Base-by-base conservation (phyloP, 1,140 invertebrate species). In the Eupristina koningsbergeri region DNA sequence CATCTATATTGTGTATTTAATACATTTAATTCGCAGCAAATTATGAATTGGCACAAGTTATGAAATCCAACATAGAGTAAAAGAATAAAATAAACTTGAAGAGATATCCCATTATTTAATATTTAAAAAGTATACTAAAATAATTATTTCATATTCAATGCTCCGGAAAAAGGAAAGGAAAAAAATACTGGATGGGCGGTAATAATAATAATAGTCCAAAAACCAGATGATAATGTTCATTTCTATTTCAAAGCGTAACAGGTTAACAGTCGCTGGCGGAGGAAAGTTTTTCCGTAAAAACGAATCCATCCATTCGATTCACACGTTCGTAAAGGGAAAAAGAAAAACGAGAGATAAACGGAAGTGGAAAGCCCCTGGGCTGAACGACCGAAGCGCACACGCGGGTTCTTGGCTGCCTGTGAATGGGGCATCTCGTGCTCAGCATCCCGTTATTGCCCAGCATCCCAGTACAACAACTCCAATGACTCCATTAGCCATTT, bases 401-500 rank as follows among this genome's bases (percentile, higher is more conserved):
- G 67, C 29, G 64, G 29, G 61, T 39, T 73, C 61, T 36, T 61
- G 47, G 73, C 80, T 85, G 80, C 75, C 47, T 31, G 45, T 3
- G 74, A 58, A 36, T 53, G 47, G 74, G 47, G 74, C 74, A 22
- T 36, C 45, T 41, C n/a, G 36, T 26, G 11, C 5, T 34, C 13
- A 31, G 11, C 3, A 5, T 19, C 34, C 6, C 29, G n/a, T 6
- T 15, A 31, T 17, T 64, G 31, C 31, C 29, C 2, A 31, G n/a
- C 13, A 29, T 29, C 7, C 61, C 2, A 64, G 31, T 64, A 34
- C 61, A 64, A 34, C 13, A 15, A 34, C 2, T 31, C 11, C 7
- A 11, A 34, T 8, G n/a, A n/a, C n/a, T n/a, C 29, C 61, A 31
- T 31, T 64, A 6, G 31, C 29, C 34, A 0, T 22, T 22, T 69